These are phyloP conservation scores for Mellilla xanthometata DNA, from an alignment of 2,888 invertebrate genomes.

Conservation along the genomic window DNA sequence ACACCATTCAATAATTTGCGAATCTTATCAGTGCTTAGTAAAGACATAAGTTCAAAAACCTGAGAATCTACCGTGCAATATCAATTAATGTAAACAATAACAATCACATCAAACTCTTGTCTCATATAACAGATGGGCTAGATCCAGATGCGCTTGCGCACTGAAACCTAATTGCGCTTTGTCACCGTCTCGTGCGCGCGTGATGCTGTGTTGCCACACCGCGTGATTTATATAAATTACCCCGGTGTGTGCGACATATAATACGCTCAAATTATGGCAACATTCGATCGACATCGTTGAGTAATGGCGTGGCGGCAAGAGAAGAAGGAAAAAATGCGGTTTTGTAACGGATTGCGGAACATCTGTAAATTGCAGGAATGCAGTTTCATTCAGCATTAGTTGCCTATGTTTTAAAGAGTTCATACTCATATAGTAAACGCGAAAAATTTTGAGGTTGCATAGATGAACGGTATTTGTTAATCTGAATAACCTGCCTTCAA, in stretches of 20 bases:
- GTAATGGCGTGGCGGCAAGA: constrained; percentile 8
- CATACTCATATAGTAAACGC: too few relatives aligned
- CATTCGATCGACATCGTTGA: constrained; percentile 38
- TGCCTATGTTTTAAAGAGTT: too few relatives aligned
- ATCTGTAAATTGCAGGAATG: not conserved
- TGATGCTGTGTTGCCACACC: constrained; percentile 57
- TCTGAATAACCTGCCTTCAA: too few relatives aligned
- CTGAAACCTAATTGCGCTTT: constrained; percentile 60
- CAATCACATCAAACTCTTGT: not conserved
- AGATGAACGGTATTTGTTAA: too few relatives aligned
- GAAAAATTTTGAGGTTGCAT: too few relatives aligned
- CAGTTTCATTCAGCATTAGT: too few relatives aligned
- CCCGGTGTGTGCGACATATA: constrained; percentile 54
- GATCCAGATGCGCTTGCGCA: constrained; percentile 24
- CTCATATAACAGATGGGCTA: constrained; percentile 16
- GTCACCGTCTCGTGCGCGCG: constrained; percentile 65
- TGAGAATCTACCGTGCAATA: not conserved
- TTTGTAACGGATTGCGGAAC: constrained; percentile 12
- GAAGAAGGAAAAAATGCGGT: constrained; percentile 15
- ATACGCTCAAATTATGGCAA: constrained; percentile 57
- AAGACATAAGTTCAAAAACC: too few relatives aligned
- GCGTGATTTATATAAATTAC: constrained; percentile 66
- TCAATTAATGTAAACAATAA: not conserved
- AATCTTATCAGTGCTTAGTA: too few relatives aligned
- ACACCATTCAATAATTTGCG: too few relatives aligned